Percentiles rank a stretch among this genome's conserved stretches.
phyloP scores from a whole-genome alignment of 2,797 vertebrate species.

The Acropternis orthonyx region DNA sequence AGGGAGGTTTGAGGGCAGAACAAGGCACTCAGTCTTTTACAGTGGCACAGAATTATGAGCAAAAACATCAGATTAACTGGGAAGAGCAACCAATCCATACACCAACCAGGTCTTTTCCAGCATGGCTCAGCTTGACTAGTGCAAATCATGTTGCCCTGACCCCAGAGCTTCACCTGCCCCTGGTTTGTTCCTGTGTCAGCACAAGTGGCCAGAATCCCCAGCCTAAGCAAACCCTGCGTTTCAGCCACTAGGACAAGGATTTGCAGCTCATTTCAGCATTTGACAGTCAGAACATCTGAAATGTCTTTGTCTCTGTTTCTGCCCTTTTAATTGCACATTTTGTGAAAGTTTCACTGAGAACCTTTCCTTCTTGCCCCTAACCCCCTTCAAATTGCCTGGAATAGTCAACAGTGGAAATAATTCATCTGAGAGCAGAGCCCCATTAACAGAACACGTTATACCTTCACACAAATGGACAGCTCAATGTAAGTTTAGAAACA shows the following conservation, averaged over 20 bases:
- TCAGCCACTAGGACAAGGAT: background rate
- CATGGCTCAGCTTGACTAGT: background rate
- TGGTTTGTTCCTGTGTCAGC: background rate
- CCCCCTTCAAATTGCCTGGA: background rate
- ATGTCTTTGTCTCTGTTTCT: background rate
- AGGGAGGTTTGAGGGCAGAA: background rate
- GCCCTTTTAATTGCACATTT: background rate
- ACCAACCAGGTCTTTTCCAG: background rate
- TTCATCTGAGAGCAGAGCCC: background rate
- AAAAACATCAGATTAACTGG: background rate
- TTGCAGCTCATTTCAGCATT: background rate
- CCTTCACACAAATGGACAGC: rapidly evolving
- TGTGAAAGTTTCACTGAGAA: background rate
- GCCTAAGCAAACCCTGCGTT: background rate
- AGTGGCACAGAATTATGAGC: background rate
- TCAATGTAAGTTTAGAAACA: background rate
- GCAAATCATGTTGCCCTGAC: background rate
- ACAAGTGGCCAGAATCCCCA: background rate
- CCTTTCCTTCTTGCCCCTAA: background rate
- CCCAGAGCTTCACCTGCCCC: background rate
- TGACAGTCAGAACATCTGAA: background rate
- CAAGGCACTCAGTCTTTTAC: background rate
- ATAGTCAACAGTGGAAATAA: background rate
- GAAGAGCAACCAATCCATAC: background rate
- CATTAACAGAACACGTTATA: background rate